A percentile compares a stretch with the other conserved stretches of the same genome.
Conservation (phyloP, 2,888 invertebrate genomes). For the Parasteatoda lunata region DNA sequence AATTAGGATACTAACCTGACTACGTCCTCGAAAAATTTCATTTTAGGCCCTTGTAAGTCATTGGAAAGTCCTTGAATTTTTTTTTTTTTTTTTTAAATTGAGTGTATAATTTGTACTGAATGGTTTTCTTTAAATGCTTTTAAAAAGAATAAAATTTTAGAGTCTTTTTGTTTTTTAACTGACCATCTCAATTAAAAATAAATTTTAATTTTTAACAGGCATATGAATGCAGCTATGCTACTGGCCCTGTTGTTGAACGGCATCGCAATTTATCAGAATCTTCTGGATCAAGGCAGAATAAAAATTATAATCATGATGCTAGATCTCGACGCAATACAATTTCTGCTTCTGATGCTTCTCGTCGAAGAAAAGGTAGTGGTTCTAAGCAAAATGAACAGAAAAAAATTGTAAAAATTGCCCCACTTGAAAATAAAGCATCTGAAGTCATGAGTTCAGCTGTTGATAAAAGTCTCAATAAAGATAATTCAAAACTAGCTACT, state of each 20-base stretch:
- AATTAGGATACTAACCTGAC: too few species aligned
- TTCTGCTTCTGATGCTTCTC: slow-evolving; percentile 53
- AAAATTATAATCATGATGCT: slow-evolving; percentile 34
- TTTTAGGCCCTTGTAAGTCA: too few species aligned
- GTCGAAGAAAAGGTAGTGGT: slow-evolving; percentile 47
- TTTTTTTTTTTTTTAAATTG: too few species aligned
- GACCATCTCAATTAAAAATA: background rate
- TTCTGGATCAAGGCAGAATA: slow-evolving; percentile 55
- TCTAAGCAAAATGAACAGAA: slow-evolving; percentile 45
- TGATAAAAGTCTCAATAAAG: slow-evolving; percentile 2
- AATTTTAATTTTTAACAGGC: slow-evolving; percentile 23
- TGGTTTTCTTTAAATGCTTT: background rate
- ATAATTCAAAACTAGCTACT: slow-evolving; percentile 6
- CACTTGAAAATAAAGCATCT: background rate
- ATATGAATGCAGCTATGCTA: slow-evolving; percentile 66
- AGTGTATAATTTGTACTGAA: background rate
- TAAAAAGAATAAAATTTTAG: background rate
- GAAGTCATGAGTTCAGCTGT: slow-evolving; percentile 11
- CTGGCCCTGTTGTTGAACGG: slow-evolving; percentile 61
- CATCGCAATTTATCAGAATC: slow-evolving; percentile 66
- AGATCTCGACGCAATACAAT: slow-evolving; percentile 63
- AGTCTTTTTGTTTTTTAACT: background rate
- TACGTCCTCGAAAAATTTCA: too few species aligned
- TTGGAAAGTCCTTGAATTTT: too few species aligned
- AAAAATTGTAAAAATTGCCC: slow-evolving; percentile 26